Percentiles rank a stretch among this genome's conserved stretches.
These are phyloP conservation scores for Enteromius trimaculatus DNA, from an alignment of 2,797 vertebrate genomes.

Conservation along the genomic window DNA sequence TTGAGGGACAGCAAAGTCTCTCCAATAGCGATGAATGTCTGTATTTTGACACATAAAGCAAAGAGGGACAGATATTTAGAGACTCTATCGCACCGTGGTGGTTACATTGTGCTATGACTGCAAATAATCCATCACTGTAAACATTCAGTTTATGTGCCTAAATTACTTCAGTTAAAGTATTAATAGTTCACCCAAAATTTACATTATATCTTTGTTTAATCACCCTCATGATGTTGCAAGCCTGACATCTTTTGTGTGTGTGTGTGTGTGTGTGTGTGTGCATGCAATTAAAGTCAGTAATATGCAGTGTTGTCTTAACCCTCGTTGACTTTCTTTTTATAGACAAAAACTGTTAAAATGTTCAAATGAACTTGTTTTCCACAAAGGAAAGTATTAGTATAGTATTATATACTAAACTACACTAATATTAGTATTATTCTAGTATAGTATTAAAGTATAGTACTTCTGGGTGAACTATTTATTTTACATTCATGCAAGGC, in stretches of 20 bases:
- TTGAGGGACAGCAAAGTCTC: constrained; percentile 87
- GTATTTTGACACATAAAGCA: constrained; percentile 51
- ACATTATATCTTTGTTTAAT: not conserved
- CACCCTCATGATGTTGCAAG: not conserved
- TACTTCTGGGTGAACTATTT: not conserved
- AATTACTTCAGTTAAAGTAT: not conserved
- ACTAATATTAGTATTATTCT: too few species aligned
- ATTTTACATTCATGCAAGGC: not conserved
- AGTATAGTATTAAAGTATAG: too few species aligned
- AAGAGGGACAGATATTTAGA: not conserved
- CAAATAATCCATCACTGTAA: not conserved
- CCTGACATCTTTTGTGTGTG: not conserved
- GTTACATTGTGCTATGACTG: not conserved
- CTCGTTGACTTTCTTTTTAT: not conserved
- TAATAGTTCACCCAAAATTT: not conserved
- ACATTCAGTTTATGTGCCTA: not conserved
- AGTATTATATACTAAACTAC: too few species aligned
- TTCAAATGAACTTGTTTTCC: not conserved
- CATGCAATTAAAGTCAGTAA: not conserved
- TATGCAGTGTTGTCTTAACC: not conserved
- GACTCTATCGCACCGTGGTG: not conserved
- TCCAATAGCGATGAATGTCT: constrained; percentile 86
- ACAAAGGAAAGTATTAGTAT: not conserved
- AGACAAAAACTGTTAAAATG: not conserved
- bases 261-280: not conserved